phyloP scores from a whole-genome alignment of 1,140 invertebrate species.

The Drosophila ananassae region DNA sequence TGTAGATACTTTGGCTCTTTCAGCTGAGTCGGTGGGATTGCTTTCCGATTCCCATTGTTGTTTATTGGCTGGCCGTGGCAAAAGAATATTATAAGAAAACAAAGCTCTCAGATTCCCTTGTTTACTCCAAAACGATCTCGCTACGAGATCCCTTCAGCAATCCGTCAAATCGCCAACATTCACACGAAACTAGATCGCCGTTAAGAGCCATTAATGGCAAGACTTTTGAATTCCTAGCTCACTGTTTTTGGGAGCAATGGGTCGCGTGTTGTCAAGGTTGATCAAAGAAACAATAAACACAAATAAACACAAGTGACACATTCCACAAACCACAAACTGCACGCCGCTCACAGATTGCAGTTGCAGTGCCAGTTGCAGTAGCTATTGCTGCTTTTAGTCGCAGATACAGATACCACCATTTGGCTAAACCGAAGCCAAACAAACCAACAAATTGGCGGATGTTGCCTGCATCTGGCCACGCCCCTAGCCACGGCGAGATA shows the following conservation, averaged over 20 bases:
- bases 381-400: constrained; percentile 3
- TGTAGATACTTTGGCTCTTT: neutral
- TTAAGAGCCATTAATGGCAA: constrained; percentile 32
- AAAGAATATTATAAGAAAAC: constrained; percentile 20
- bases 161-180: constrained; percentile 39
- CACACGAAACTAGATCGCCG: constrained; percentile 46
- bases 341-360: constrained; percentile 21
- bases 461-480: constrained; percentile 55
- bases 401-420: constrained; percentile 16
- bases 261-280: constrained; percentile 49
- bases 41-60: constrained; percentile 41
- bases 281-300: neutral
- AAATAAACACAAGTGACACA: constrained; percentile 29
- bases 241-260: constrained; percentile 26
- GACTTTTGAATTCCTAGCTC: constrained; percentile 17
- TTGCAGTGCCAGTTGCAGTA: constrained; percentile 6
- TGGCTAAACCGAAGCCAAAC: constrained; percentile 11
- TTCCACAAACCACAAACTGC: constrained; percentile 25
- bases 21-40: constrained; percentile 9
- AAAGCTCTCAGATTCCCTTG: constrained; percentile 37
- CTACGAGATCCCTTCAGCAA: constrained; percentile 21
- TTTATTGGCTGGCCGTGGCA: constrained; percentile 25
- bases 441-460: constrained; percentile 66
- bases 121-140: constrained; percentile 26
- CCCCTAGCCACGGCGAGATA: constrained; percentile 51